These are phyloP conservation scores for Rhinatrema bivittatum DNA, from an alignment of 2,797 vertebrate species.

Conservation along the genomic window DNA sequence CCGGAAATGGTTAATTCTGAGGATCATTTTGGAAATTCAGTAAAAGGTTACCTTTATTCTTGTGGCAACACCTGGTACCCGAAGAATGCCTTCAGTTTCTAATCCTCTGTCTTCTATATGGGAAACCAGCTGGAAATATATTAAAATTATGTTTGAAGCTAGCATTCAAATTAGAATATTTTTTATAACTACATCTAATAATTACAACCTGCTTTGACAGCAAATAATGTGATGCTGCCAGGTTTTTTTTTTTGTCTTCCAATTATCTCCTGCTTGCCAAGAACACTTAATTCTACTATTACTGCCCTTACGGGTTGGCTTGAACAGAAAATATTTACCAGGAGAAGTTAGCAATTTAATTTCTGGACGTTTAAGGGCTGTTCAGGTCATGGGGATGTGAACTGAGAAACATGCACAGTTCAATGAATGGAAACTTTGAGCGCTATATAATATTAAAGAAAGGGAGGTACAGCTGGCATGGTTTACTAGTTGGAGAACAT, in stretches of 20 bases:
- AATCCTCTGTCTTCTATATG: constrained; percentile 83
- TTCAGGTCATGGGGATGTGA: too few species aligned
- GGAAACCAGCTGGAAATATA: constrained; percentile 66
- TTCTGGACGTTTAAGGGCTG: too few species aligned
- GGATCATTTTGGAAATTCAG: too few species aligned
- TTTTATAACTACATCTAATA: constrained; percentile 1
- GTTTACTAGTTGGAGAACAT: too few species aligned
- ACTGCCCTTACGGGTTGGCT: too few species aligned
- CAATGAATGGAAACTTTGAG: too few species aligned
- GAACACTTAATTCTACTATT: not conserved
- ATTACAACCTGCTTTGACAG: constrained; percentile 1
- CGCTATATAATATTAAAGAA: too few species aligned
- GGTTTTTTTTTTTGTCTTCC: not conserved
- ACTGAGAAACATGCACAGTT: too few species aligned
- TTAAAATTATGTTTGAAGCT: constrained; percentile 15
- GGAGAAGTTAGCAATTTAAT: too few species aligned
- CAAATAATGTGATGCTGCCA: not conserved
- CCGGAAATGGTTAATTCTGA: too few species aligned
- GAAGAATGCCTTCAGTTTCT: constrained; percentile 86
- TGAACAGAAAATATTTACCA: too few species aligned
- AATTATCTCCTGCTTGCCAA: not conserved
- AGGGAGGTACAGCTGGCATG: too few species aligned
- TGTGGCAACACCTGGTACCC: constrained; percentile 85
- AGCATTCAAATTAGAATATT: constrained; percentile 4
- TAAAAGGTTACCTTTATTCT: constrained; percentile 76